Evolutionary conservation across 1,140 invertebrate genomes (phyloP).

Genomic region (Halesus radiatus): DNA sequence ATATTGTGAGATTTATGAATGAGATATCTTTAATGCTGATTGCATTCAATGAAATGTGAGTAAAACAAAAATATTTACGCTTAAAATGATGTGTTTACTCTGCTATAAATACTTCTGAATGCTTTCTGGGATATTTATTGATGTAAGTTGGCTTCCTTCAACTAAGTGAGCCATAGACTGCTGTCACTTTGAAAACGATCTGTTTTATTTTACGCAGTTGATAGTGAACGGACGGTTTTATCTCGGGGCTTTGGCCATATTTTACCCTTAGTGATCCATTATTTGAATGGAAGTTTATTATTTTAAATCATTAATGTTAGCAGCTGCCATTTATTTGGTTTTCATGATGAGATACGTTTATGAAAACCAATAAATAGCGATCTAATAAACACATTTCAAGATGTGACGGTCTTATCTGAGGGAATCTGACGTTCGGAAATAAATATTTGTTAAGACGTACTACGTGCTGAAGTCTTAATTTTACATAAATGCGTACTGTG

Average conservation of each 20-base stretch:
- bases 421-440: background rate
- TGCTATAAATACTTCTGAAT: background rate
- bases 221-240: background rate
- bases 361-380: background rate
- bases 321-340: background rate
- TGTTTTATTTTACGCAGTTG: slow-evolving; percentile 6
- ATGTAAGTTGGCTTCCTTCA: background rate
- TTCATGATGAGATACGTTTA: background rate
- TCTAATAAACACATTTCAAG: background rate
- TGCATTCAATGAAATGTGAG: background rate
- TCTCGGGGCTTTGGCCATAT: background rate
- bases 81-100: slow-evolving; percentile 5
- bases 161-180: slow-evolving; percentile 19
- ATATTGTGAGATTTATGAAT: background rate
- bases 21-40: background rate
- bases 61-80: too few species aligned
- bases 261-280: background rate
- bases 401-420: background rate
- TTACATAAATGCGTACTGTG: too few species aligned
- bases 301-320: background rate
- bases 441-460: background rate
- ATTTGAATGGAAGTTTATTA: background rate
- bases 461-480: too few species aligned
- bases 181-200: slow-evolving; percentile 16
- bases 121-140: slow-evolving; percentile 13